Conservation (phyloP, 2,113 vertebrate species). For the Coracopsis vasa region DNA sequence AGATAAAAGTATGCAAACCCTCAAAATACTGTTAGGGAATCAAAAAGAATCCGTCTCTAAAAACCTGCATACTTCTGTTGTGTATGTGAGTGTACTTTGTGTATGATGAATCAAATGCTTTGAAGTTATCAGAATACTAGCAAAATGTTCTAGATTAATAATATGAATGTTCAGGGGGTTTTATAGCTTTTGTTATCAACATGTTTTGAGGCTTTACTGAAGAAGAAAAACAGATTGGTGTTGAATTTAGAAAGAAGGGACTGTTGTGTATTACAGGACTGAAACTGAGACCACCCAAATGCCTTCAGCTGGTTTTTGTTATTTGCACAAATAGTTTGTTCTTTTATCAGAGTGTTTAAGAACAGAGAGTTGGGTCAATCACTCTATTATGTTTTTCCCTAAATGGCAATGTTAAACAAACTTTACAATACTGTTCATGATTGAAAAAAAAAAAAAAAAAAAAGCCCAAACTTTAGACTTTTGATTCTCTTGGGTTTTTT, state of each 20-base stretch:
- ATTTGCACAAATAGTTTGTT: slow-evolving; percentile 20
- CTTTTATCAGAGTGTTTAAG: slow-evolving; percentile 7
- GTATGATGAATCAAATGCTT: background rate
- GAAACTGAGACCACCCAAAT: slow-evolving; percentile 35
- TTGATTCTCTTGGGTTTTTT: background rate
- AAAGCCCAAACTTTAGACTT: background rate
- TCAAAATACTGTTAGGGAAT: background rate
- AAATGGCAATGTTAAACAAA: background rate
- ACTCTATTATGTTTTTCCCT: background rate
- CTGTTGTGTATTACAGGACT: background rate
- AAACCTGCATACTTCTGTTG: background rate
- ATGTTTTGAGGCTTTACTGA: background rate
- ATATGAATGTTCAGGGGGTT: background rate
- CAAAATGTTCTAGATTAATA: background rate
- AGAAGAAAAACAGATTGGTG: background rate
- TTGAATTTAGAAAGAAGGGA: background rate
- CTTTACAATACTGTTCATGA: background rate
- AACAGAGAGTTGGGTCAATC: background rate
- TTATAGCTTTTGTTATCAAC: background rate
- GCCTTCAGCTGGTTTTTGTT: slow-evolving; percentile 44
- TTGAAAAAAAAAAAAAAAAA: background rate
- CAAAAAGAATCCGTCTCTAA: background rate
- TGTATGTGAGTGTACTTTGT: background rate
- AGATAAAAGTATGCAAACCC: background rate
- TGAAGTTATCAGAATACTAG: background rate